These are phyloP conservation scores for Tachystola acroxantha DNA, from an alignment of 2,888 invertebrate species.

Conservation along the genomic window DNA sequence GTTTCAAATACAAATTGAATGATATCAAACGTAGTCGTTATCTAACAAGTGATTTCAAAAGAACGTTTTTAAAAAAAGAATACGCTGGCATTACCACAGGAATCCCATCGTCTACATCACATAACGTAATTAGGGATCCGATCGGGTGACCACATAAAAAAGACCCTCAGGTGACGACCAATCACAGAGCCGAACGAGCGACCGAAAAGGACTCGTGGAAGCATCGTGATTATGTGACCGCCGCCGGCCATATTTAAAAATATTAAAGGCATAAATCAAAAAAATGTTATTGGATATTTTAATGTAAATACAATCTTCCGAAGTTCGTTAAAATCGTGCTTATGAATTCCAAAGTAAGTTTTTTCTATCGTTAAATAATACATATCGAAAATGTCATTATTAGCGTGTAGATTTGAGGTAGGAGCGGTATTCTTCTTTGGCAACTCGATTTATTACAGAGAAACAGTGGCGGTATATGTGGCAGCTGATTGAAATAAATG, in stretches of 20 bases:
- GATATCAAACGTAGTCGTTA: background rate
- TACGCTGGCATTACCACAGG: slow-evolving; percentile 35
- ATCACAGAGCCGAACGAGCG: slow-evolving; percentile 47
- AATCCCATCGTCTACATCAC: slow-evolving; percentile 38
- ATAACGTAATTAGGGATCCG: slow-evolving; percentile 64
- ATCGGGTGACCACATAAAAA: slow-evolving; percentile 41
- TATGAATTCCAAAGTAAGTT: background rate
- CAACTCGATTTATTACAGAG: no score
- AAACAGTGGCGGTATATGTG: no score
- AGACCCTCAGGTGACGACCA: slow-evolving; percentile 49
- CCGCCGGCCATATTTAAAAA: slow-evolving; percentile 66
- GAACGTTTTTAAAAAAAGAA: slow-evolving; percentile 29
- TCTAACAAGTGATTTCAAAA: slow-evolving; percentile 19
- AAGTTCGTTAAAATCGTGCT: slow-evolving; percentile 8
- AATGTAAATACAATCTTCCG: slow-evolving; percentile 45
- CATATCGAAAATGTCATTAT: background rate
- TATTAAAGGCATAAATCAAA: slow-evolving; percentile 72
- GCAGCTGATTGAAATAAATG: no score
- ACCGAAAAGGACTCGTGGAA: slow-evolving; percentile 38
- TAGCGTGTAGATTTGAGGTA: no score
- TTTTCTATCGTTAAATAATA: background rate
- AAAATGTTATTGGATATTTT: slow-evolving; percentile 62
- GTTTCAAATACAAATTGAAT: background rate
- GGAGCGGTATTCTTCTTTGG: no score
- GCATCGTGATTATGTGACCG: slow-evolving; percentile 30